Conservation (phyloP, 2,113 vertebrate species). For the Saguinus imperator region DNA sequence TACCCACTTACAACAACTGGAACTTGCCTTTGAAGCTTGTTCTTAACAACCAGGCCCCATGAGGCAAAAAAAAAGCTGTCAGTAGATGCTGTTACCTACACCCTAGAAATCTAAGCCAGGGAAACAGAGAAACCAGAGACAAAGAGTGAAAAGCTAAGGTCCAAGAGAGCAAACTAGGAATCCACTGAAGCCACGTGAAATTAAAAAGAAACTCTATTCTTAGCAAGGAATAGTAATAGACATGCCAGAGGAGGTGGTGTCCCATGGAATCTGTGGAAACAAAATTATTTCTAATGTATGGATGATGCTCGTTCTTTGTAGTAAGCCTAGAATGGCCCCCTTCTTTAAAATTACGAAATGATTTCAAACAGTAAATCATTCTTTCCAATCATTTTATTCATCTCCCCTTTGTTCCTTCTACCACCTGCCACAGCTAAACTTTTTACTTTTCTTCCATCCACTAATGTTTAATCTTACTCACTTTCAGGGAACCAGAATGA, state of each 20-base stretch:
- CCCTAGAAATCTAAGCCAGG: conserved; percentile 2
- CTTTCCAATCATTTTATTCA: not conserved
- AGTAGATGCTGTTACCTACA: not conserved
- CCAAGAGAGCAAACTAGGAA: not conserved
- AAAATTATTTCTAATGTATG: conserved; percentile 52
- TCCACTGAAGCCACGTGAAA: not conserved
- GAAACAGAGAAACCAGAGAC: not conserved
- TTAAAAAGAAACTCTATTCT: not conserved
- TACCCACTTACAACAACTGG: not conserved
- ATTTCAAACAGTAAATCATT: not conserved
- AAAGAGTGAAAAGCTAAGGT: not conserved
- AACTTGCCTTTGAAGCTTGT: not conserved
- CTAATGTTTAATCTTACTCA: not conserved
- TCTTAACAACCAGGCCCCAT: not conserved
- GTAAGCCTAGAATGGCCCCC: not conserved
- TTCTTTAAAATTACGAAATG: not conserved
- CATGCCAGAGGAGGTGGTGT: not conserved
- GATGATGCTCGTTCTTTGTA: not conserved
- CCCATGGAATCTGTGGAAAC: not conserved
- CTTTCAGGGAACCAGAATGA: not conserved
- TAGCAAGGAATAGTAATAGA: not conserved
- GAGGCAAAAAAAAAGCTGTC: not conserved
- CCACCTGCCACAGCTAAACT: not conserved
- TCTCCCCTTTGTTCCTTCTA: not conserved
- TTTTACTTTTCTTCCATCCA: not conserved